Evolutionary conservation across 64 coral and sea anemone genomes (phyloP), one percentile per base, ranked within the genome.

Genomic region (Actinia tenebrosa): DNA sequence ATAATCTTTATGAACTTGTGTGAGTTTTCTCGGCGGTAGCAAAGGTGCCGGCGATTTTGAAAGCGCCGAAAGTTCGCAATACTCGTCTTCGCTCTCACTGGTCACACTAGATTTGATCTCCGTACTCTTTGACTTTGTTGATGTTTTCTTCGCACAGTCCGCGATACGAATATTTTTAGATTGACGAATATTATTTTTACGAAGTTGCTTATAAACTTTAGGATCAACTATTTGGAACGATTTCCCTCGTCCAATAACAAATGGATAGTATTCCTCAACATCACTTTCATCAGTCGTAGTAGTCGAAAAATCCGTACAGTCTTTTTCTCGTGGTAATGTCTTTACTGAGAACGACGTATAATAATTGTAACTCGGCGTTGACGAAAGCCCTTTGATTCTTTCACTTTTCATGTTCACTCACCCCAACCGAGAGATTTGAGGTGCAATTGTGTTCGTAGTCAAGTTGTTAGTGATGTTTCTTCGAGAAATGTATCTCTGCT

Each of bases 31-130:
- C 15, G 54, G 83, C 42, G 83, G 83, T 7, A 64, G 20, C 8
- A 88, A 20, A 26, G 86, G 66, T 17, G 62, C 80, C 17, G 94
- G 94, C 30, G 86, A 85, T 88, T 93, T 97, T 13, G 94, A 88
- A 47, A 93, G 88, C 86, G 94, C 91, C 61, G 94, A 97, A 68
- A 97, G 94, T 91, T 97, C 94, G 84, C 94, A 97, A 68, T 97
- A 97, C 44, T 89, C 91, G 16, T 63, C 91, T 53, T 83, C 91
- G 56, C 62, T 86, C 26, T 61, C 87, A 52, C 20, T 89, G 16
- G 88, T 93, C 20, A 59, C 68, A 64, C 61, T 54, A 87, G 75
- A 58, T 80, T 79, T 26, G 9, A 58, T 63, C 13, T 84, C 85
- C 53, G 43, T 61, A 84, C 60, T 87, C 68, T 44, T 87, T 43